These are phyloP conservation scores for Orchesella flavescens DNA, from an alignment of 2,888 invertebrate genomes.

Conservation along the genomic window DNA sequence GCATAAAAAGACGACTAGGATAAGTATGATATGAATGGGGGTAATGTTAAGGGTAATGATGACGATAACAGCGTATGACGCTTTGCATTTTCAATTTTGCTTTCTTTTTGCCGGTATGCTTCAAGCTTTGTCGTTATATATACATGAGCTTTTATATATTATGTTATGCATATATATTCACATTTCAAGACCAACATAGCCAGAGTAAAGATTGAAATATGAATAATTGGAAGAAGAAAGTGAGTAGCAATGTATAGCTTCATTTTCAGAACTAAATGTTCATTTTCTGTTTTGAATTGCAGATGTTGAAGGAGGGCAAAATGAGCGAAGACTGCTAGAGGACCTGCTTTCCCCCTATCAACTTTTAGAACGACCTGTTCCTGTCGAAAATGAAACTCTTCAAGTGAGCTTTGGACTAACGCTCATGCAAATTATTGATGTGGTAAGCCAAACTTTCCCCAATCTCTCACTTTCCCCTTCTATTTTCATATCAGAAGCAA, in stretches of 20 bases:
- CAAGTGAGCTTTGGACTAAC: constrained; percentile 94
- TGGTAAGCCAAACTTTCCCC: constrained; percentile 81
- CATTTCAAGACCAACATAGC: too few relatives aligned
- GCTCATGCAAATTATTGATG: constrained; percentile 93
- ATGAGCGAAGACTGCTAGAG: constrained; percentile 90
- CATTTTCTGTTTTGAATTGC: constrained; percentile 74
- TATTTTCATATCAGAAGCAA: background rate
- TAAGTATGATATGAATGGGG: too few relatives aligned
- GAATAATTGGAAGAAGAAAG: constrained; percentile 4
- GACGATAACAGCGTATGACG: too few relatives aligned
- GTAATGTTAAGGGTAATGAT: too few relatives aligned
- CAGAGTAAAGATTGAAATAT: constrained; percentile 1
- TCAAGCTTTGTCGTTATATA: background rate
- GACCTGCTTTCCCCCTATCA: constrained; percentile 87
- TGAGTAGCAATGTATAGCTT: background rate
- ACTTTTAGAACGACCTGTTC: constrained; percentile 91
- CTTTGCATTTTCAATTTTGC: too few relatives aligned
- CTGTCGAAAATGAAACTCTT: constrained; percentile 91
- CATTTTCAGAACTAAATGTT: background rate
- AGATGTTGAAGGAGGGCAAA: constrained; percentile 92
- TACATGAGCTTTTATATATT: background rate
- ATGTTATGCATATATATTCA: background rate
- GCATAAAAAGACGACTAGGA: too few relatives aligned
- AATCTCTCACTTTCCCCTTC: background rate
- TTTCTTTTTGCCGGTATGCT: too few relatives aligned